Evolutionary conservation across 1,140 invertebrate genomes (phyloP).

Genomic region (Aricia agestis): DNA sequence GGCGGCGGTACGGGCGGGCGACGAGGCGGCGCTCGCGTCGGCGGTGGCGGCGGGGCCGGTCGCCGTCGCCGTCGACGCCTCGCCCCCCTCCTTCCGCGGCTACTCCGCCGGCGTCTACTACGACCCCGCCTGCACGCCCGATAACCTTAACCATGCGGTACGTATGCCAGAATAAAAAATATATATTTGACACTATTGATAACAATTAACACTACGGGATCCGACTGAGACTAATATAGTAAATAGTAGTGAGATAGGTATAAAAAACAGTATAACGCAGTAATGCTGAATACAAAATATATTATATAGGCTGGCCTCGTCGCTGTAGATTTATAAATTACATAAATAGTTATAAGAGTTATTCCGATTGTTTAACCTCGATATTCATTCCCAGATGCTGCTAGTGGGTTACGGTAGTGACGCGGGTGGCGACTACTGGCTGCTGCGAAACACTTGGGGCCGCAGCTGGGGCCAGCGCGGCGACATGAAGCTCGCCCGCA

Average conservation of each 20-base stretch:
- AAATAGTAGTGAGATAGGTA: too few species aligned
- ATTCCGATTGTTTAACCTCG: background rate
- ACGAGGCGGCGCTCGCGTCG: background rate
- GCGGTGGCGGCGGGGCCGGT: background rate
- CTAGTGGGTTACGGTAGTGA: conserved; percentile 79
- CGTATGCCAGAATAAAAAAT: background rate
- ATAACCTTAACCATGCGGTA: background rate
- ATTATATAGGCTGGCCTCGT: too few species aligned
- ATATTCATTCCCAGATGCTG: background rate
- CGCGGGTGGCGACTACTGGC: conserved; percentile 75
- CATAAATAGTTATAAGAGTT: background rate
- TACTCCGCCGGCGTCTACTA: background rate
- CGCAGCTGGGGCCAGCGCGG: conserved; percentile 87
- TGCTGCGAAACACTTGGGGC: conserved; percentile 86
- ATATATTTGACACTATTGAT: background rate
- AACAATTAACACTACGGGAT: background rate
- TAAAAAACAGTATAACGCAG: too few species aligned
- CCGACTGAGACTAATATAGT: background rate
- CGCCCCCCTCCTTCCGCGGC: background rate
- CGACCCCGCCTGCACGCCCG: background rate
- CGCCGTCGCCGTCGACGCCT: background rate
- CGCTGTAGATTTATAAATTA: too few species aligned
- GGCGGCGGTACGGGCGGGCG: background rate
- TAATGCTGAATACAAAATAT: too few species aligned
- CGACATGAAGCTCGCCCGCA: conserved; percentile 92